phyloP scores from a whole-genome alignment of 2,888 invertebrate species.

The Zaprionus bogoriensis region DNA sequence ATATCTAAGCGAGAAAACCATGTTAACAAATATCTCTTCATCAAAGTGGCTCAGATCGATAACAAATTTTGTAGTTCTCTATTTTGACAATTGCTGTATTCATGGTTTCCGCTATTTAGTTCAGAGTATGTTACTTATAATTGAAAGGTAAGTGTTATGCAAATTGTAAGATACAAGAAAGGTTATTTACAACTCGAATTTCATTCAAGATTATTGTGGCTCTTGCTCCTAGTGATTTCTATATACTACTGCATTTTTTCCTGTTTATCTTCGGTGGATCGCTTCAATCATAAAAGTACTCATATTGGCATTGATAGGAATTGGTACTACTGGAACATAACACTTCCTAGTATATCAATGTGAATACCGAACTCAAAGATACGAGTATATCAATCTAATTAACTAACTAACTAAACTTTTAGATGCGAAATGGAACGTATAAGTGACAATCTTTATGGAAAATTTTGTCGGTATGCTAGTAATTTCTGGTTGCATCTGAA shows the following conservation, averaged over 20 bases:
- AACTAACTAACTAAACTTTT: neutral
- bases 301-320: slow-evolving; percentile 81
- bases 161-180: neutral
- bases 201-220: slow-evolving; percentile 75
- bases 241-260: slow-evolving; percentile 73
- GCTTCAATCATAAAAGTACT: slow-evolving; percentile 79
- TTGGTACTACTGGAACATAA: slow-evolving; percentile 81
- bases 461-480: slow-evolving; percentile 69
- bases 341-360: slow-evolving; percentile 79
- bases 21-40: too few species aligned
- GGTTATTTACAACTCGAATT: neutral
- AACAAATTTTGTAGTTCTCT: slow-evolving; percentile 55
- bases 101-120: slow-evolving; percentile 80
- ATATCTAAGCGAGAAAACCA: too few species aligned
- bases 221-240: slow-evolving; percentile 65
- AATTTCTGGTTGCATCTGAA: too few species aligned
- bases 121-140: slow-evolving; percentile 49
- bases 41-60: too few species aligned
- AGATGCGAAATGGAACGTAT: slow-evolving; percentile 79
- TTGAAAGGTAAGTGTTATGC: slow-evolving; percentile 65
- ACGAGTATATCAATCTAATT: neutral
- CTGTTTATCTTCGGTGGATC: slow-evolving; percentile 77
- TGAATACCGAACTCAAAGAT: slow-evolving; percentile 16
- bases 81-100: slow-evolving; percentile 75
- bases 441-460: slow-evolving; percentile 55